A percentile compares a stretch with the other conserved stretches of the same genome.
These are phyloP conservation scores for Neodiprion fabricii DNA, from an alignment of 1,140 invertebrate genomes.

Conservation along the genomic window DNA sequence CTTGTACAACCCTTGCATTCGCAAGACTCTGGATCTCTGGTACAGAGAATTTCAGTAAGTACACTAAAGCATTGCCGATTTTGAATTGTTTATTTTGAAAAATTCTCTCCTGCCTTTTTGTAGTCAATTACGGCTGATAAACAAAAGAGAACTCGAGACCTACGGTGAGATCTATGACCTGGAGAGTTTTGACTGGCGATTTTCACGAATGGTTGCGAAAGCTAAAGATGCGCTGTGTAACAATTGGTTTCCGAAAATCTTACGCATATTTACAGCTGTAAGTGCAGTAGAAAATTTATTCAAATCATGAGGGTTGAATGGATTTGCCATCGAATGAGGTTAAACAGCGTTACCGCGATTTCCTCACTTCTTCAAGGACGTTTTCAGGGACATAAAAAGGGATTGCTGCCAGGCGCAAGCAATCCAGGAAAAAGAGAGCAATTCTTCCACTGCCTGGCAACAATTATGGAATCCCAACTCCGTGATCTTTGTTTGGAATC, in stretches of 20 bases:
- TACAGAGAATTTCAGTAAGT: constrained; percentile 76
- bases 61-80: constrained; percentile 11
- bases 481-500: constrained; percentile 82
- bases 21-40: constrained; percentile 84
- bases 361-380: constrained; percentile 22
- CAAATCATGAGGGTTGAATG: neutral
- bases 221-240: constrained; percentile 62
- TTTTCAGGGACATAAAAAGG: constrained; percentile 74
- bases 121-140: constrained; percentile 64
- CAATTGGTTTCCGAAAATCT: constrained; percentile 69
- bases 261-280: constrained; percentile 63
- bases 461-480: constrained; percentile 86
- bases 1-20: constrained; percentile 82
- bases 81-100: constrained; percentile 1
- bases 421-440: constrained; percentile 70
- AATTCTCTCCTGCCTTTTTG: constrained; percentile 25
- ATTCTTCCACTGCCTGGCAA: constrained; percentile 85
- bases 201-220: constrained; percentile 62
- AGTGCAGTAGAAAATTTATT: constrained; percentile 9
- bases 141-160: constrained; percentile 59
- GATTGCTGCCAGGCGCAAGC: constrained; percentile 74
- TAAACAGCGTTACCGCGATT: neutral
- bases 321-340: neutral
- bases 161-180: constrained; percentile 63
- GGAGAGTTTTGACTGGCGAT: constrained; percentile 60